A percentile compares a stretch with the other conserved stretches of the same genome.
Conservation (phyloP, 2,113 vertebrate genomes). For the Osmerus eperlanus region DNA sequence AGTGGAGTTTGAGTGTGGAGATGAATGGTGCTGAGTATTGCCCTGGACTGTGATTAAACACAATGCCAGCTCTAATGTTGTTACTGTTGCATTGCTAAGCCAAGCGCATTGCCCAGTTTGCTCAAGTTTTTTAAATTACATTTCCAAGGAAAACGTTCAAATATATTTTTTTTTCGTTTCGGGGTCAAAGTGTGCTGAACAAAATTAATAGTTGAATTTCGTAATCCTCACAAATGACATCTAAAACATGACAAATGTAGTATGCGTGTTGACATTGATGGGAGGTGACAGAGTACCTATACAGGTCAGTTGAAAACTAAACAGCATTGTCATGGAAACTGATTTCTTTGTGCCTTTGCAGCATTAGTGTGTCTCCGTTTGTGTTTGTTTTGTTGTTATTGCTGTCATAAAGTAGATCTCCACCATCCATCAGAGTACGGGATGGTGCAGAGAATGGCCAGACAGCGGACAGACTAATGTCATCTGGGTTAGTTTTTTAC, state of each 20-base stretch:
- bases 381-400: conserved; percentile 28
- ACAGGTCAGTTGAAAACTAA: conserved; percentile 19
- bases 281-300: not conserved
- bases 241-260: not conserved
- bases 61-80: conserved; percentile 56
- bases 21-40: conserved; percentile 62
- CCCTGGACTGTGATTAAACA: conserved; percentile 63
- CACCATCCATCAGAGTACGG: conserved; percentile 49
- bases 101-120: conserved; percentile 31
- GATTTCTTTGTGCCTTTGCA: not conserved
- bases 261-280: not conserved
- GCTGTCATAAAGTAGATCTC: conserved; percentile 40
- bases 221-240: not conserved
- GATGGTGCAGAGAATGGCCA: conserved; percentile 4
- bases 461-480: conserved; percentile 13
- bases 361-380: not conserved
- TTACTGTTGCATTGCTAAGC: conserved; percentile 37
- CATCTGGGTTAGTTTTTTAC: conserved; percentile 30
- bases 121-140: conserved; percentile 33
- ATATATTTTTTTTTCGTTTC: conserved; percentile 19
- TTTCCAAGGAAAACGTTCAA: conserved; percentile 40
- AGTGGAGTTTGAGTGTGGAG: conserved; percentile 55
- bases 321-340: conserved; percentile 21
- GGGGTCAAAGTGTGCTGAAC: not conserved
- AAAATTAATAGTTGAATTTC: not conserved